phyloP scores from a whole-genome alignment of 2,888 invertebrate genomes.

The Phyllotreta striolata region DNA sequence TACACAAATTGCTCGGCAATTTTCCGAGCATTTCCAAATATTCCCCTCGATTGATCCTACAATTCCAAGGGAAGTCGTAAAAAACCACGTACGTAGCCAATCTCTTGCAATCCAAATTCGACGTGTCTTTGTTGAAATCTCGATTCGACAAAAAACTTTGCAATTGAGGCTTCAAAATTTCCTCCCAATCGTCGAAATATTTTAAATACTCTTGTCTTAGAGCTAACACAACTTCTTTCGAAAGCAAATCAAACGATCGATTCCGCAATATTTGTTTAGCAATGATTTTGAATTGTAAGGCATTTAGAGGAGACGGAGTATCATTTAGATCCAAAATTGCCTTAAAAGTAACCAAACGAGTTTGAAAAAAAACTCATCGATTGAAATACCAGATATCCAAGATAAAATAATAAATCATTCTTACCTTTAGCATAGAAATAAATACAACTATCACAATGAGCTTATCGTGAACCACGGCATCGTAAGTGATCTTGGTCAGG shows the following conservation, averaged over 20 bases:
- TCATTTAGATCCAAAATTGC: slow-evolving; percentile 52
- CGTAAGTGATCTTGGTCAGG: slow-evolving; percentile 75
- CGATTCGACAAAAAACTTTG: slow-evolving; percentile 64
- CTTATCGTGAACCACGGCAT: slow-evolving; percentile 83
- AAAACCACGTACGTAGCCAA: slow-evolving; percentile 67
- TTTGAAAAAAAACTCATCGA: background rate
- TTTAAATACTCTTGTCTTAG: slow-evolving; percentile 67
- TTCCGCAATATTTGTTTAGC: slow-evolving; percentile 63
- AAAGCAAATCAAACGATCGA: slow-evolving; percentile 63
- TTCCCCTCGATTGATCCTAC: slow-evolving; percentile 52
- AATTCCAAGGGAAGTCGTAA: slow-evolving; percentile 65
- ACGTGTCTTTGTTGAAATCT: slow-evolving; percentile 53
- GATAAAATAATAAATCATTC: slow-evolving; percentile 41
- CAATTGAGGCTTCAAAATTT: slow-evolving; percentile 49
- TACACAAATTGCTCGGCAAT: slow-evolving; percentile 34
- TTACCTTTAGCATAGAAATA: slow-evolving; percentile 73
- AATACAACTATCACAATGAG: slow-evolving; percentile 78
- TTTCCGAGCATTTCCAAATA: slow-evolving; percentile 49
- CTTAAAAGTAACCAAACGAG: slow-evolving; percentile 48
- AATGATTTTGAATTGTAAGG: slow-evolving; percentile 79
- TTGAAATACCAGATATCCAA: too few species aligned
- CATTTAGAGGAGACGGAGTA: slow-evolving; percentile 66
- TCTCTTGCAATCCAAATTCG: slow-evolving; percentile 56
- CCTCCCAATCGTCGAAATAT: slow-evolving; percentile 68
- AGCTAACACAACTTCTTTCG: slow-evolving; percentile 69